Conservation (phyloP, 2,113 vertebrate genomes). For the Egretta garzetta region DNA sequence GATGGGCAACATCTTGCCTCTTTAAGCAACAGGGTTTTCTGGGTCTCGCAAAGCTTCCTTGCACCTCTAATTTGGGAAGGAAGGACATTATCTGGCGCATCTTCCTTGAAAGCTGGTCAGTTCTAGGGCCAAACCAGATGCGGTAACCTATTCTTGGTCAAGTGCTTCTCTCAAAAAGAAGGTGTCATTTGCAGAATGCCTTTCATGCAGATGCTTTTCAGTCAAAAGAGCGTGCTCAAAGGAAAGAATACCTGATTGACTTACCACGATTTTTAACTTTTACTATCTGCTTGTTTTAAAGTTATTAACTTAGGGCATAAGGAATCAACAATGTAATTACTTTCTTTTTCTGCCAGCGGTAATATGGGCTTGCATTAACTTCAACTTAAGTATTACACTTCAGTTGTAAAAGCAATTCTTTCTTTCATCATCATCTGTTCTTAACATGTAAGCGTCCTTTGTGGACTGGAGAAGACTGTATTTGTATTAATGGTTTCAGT, state of each 20-base stretch:
- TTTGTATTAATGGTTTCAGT: not conserved
- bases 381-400: not conserved
- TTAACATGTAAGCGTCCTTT: not conserved
- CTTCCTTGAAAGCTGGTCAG: not conserved
- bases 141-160: rapidly evolving
- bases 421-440: not conserved
- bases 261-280: not conserved
- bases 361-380: not conserved
- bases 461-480: not conserved
- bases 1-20: not conserved
- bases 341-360: not conserved
- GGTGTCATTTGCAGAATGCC: not conserved
- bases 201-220: not conserved
- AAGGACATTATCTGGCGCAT: not conserved
- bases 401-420: not conserved
- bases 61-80: not conserved
- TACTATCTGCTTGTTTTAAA: not conserved
- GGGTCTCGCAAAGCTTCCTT: not conserved
- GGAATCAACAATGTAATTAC: not conserved
- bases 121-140: not conserved
- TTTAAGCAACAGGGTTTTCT: not conserved
- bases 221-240: not conserved
- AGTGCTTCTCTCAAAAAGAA: not conserved
- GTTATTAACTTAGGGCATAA: not conserved
- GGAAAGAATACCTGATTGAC: not conserved